Base-by-base conservation (phyloP, 2,113 vertebrate species). In the Pedionomus torquatus region DNA sequence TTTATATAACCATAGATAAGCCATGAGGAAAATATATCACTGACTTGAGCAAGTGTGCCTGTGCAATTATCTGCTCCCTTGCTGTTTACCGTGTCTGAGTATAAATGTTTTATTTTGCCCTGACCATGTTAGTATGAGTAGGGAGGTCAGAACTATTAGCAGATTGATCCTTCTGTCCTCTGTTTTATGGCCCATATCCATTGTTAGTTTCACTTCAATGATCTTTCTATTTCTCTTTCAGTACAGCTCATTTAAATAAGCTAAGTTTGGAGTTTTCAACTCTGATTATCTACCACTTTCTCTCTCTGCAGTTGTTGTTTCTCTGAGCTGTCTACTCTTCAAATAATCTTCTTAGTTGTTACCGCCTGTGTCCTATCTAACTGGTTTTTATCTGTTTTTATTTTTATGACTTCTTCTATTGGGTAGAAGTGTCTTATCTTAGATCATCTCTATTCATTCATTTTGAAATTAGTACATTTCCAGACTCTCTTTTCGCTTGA, bases 81-180 rank as follows among this genome's bases (percentile, higher is more conserved):
- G 81, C 68, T 89, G 64, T 90, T 93, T 89, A 74, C 77, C n/a
- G 35, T 89, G 82, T 89, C 77, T 82, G 54, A 80, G 54, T 95
- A 43, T 25, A 96, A 96, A 91, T 94, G 93, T 83, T 94, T 87
- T 94, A 81, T 93, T 95, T 90, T 88, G 68, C 89, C 72, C 87
- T 60, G 89, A 43, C 51, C 77, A 52, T 68, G 60, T 88, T 95
- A 76, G 31, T 52, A 37, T 79, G 79, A 90, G 57, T 44, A 64
- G 92, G 61, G 89, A 94, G 95, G 87, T 96, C 96, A 94, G 83
- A 94, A 61, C 52, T 74, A 93, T 97, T 95, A 97, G 94, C 87
- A 96, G 92, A 91, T 37, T 76, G 84, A 93, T 93, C 84, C 64
- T 86, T 83, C 78, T 91, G 58, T 69, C 26, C 70, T 80, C 75